Conservation (phyloP, 1,140 invertebrate species). For the Drosophila baimaii region DNA sequence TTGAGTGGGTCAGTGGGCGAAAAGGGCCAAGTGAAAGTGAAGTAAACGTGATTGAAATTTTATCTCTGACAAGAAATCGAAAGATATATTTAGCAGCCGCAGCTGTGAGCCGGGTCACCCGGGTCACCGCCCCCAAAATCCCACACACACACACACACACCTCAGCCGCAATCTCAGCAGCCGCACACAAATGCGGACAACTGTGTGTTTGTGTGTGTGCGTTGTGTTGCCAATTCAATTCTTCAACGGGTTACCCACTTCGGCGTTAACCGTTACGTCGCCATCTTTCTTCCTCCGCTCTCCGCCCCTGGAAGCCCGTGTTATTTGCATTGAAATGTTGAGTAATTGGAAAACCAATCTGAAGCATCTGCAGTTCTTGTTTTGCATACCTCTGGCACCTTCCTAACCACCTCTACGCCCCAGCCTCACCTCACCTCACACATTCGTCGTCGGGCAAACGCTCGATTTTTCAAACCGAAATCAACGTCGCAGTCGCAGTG, state of each 20-base stretch:
- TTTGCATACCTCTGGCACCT: slow-evolving; percentile 69
- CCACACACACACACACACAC: slow-evolving; percentile 10
- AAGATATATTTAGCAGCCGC: slow-evolving; percentile 53
- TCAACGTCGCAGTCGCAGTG: slow-evolving; percentile 39
- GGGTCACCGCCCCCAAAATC: slow-evolving; percentile 22
- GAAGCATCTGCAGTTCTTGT: slow-evolving; percentile 80
- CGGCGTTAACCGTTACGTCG: slow-evolving; percentile 47
- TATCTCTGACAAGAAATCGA: slow-evolving; percentile 74
- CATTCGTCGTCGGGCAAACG: slow-evolving; percentile 26
- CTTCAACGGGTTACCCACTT: slow-evolving; percentile 43
- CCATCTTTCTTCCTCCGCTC: slow-evolving; percentile 30
- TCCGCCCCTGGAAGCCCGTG: slow-evolving; percentile 23
- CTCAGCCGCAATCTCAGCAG: slow-evolving; percentile 32
- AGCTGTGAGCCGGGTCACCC: slow-evolving; percentile 48
- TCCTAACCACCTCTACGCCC: slow-evolving; percentile 21
- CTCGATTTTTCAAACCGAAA: slow-evolving; percentile 58
- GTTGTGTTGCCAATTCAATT: slow-evolving; percentile 42
- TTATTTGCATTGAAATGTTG: slow-evolving; percentile 81
- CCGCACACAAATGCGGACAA: slow-evolving; percentile 31
- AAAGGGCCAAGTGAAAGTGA: slow-evolving; percentile 64
- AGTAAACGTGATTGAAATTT: slow-evolving; percentile 78
- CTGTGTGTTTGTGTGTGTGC: slow-evolving; percentile 22
- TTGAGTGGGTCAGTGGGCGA: slow-evolving; percentile 47
- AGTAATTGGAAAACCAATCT: slow-evolving; percentile 82
- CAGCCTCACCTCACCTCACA: slow-evolving; percentile 1